Evolutionary conservation across 2,797 vertebrate genomes (phyloP).

Genomic region (Somateria mollissima): DNA sequence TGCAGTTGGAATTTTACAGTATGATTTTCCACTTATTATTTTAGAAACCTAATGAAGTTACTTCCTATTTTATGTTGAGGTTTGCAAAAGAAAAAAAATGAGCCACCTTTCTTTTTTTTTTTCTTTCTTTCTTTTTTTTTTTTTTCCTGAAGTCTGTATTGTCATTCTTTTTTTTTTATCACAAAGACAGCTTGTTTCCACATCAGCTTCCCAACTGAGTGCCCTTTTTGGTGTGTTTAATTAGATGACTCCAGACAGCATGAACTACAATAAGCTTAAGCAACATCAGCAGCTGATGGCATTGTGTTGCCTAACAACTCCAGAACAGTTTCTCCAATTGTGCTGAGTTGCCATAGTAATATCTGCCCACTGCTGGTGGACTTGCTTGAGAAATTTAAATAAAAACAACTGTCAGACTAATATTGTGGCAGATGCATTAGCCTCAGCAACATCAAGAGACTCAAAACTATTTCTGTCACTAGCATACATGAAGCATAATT

Average conservation of each 20-base stretch:
- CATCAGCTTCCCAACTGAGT: neutral
- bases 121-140: neutral
- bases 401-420: neutral
- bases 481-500: neutral
- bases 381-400: constrained; percentile 32
- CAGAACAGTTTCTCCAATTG: constrained; percentile 30
- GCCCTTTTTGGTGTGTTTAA: neutral
- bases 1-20: neutral
- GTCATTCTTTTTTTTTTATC: neutral
- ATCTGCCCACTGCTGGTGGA: constrained; percentile 52
- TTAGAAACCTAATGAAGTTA: neutral
- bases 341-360: constrained; percentile 65
- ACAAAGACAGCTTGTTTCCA: neutral
- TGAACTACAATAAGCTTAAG: neutral
- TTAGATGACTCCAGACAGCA: constrained; percentile 1
- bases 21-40: neutral
- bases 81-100: neutral
- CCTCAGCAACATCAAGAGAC: neutral
- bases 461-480: neutral
- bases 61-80: neutral
- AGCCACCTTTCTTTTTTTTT: neutral
- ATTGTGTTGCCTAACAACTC: constrained; percentile 57
- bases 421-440: neutral
- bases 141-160: neutral
- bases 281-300: constrained; percentile 29